These are phyloP conservation scores for Paralichthys olivaceus DNA, from an alignment of 2,113 vertebrate genomes.

Conservation along the genomic window DNA sequence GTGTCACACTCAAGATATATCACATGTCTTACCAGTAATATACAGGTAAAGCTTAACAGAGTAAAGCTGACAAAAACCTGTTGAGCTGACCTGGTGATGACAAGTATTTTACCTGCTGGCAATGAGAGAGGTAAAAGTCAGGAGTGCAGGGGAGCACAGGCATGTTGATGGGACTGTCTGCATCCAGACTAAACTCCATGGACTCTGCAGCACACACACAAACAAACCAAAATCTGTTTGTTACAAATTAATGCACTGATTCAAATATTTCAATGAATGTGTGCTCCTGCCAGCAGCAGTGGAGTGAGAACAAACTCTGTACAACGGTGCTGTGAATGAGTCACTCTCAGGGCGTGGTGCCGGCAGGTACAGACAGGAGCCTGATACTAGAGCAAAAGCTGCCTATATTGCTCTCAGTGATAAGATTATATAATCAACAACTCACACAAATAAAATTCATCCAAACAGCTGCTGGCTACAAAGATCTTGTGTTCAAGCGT, in stretches of 20 bases:
- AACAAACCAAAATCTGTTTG: constrained; percentile 12
- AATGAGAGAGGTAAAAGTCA: constrained; percentile 88
- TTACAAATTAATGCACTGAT: background rate
- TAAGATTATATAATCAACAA: constrained; percentile 1
- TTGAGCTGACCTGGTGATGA: constrained; percentile 3
- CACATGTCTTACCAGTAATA: background rate
- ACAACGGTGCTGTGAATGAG: constrained; percentile 45
- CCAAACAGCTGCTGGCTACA: background rate
- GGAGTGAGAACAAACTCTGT: constrained; percentile 31
- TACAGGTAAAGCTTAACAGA: background rate
- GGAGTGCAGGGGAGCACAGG: constrained; percentile 86
- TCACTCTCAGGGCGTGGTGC: constrained; percentile 60
- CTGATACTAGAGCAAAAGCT: background rate
- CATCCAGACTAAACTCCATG: constrained; percentile 87
- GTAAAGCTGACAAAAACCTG: background rate
- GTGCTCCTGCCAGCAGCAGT: background rate
- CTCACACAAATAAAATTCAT: background rate
- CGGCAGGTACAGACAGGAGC: constrained; percentile 31
- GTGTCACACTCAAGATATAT: background rate
- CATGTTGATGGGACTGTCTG: constrained; percentile 86
- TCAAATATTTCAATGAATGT: background rate
- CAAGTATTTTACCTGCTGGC: constrained; percentile 82
- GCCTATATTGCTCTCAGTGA: constrained; percentile 13
- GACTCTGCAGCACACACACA: constrained; percentile 77
- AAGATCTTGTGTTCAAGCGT: background rate